Base-by-base conservation (phyloP, 2,888 invertebrate genomes). In the Drosophila acutilabella region DNA sequence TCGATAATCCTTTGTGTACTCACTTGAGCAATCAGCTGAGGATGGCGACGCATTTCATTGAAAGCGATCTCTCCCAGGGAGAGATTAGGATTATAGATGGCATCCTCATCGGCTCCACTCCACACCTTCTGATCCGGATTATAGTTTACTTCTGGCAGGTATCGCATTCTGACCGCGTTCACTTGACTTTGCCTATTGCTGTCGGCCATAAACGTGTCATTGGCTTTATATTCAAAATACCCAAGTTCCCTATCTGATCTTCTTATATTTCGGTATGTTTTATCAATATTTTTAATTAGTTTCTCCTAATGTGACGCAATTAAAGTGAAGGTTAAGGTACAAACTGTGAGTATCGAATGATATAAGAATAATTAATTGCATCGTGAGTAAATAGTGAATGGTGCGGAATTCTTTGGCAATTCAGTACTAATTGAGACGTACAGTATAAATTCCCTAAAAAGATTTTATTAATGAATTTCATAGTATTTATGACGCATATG, bases 31-130 rank as follows among this genome's bases (percentile, higher is more conserved):
- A 72, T 62, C 3, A 68, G 38, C 11, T 73, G 51, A 0, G 80
- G 81, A 60, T 80, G 81, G 7, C 78, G 73, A 7, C 64, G 60
- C 78, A 80, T 76, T 36, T 78, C 80, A 13, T 67, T 54, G 48
- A 69, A 80, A n/a, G 70, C 69, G 3, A 80, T 78, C 47, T 80
- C 68, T 0, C 87, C 87, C 16, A 88, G 45, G 4, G 87, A 81
- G n/a, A 78, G 66, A 6, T 87, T 65, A 0, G 64, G 18, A 44
- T 73, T 58, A 18, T 71, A 87, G 8, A 66, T 51, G 0, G 42
- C 38, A 4, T 33, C 4, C 16, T 51, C 38, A 7, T 50, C 33
- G 5, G 59, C 18, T 0, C 76, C 72, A 13, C 64, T 71, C 87
- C 87, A 87, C 1, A 83, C 69, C 45, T 72, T 78, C 1, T 30